Evolutionary conservation across 2,888 invertebrate species (phyloP).

Genomic region (Diplazon laetatorius): DNA sequence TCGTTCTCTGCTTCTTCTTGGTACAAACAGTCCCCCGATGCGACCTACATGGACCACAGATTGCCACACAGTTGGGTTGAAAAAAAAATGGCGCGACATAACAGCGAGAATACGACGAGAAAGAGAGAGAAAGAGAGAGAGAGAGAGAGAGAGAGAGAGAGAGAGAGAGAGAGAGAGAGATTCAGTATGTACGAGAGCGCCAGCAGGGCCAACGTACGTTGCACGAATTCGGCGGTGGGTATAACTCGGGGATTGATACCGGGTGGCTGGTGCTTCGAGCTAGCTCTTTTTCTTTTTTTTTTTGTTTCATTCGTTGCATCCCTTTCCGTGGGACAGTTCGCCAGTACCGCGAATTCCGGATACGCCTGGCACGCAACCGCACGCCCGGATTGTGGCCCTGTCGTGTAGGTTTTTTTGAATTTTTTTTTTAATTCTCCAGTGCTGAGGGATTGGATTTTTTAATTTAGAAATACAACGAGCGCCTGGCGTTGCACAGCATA

Average conservation of each 20-base stretch:
- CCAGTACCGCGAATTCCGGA: conserved; percentile 52
- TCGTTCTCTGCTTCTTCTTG: too few species aligned
- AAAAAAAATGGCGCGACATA: conserved; percentile 34
- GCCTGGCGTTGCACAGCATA: conserved; percentile 16
- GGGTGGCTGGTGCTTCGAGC: conserved; percentile 70
- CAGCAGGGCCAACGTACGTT: conserved; percentile 38
- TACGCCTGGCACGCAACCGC: conserved; percentile 50
- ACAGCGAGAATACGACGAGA: conserved; percentile 28
- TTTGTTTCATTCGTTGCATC: conserved; percentile 14
- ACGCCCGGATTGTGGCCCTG: conserved; percentile 53
- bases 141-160: too few species aligned
- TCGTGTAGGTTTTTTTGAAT: conserved; percentile 21
- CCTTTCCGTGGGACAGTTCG: conserved; percentile 39
- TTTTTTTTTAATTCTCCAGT: conserved; percentile 19
- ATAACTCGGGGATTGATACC: conserved; percentile 68
- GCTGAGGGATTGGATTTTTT: conserved; percentile 68
- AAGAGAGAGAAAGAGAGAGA: too few species aligned
- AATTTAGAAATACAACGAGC: conserved; percentile 67
- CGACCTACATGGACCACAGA: too few species aligned
- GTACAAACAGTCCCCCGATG: too few species aligned
- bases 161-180: too few species aligned
- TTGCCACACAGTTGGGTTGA: conserved; percentile 13
- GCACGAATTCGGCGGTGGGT: conserved; percentile 18
- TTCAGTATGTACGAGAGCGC: conserved; percentile 33
- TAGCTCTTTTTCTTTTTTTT: conserved; percentile 68